phyloP scores from a whole-genome alignment of 2,888 invertebrate genomes.

The Strigamia crassipes region DNA sequence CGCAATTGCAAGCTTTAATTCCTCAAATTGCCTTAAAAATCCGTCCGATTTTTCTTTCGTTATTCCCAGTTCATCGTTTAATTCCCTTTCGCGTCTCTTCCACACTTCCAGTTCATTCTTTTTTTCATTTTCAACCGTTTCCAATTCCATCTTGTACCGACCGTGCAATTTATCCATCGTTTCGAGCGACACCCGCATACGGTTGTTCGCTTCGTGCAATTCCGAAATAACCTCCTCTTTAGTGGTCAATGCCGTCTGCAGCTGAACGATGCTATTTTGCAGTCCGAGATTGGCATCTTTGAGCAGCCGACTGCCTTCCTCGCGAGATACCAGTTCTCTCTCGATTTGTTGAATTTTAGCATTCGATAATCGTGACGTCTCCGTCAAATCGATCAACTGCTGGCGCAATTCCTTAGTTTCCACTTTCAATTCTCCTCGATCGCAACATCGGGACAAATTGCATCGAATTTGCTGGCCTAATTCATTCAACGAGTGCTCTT shows the following conservation, averaged over 20 bases:
- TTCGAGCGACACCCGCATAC: slow-evolving; percentile 1
- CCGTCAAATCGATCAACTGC: neutral
- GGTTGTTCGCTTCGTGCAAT: slow-evolving; percentile 2
- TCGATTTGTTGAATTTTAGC: neutral
- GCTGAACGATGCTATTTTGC: slow-evolving; percentile 3
- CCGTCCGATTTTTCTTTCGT: neutral
- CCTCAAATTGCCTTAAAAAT: slow-evolving; percentile 2
- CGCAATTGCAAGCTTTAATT: neutral
- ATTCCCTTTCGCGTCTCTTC: neutral
- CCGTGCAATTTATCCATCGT: neutral
- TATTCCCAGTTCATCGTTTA: neutral
- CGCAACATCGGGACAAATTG: neutral
- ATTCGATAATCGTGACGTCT: neutral
- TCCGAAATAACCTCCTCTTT: neutral
- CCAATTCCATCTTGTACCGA: neutral
- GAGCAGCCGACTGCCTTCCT: neutral
- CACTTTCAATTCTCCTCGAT: neutral
- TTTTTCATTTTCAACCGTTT: neutral
- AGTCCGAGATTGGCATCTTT: neutral
- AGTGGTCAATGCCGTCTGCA: slow-evolving; percentile 12
- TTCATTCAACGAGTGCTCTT: neutral
- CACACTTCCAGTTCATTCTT: neutral
- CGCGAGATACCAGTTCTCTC: neutral
- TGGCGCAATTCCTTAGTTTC: neutral
- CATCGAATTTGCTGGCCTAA: neutral